Percentiles rank a stretch among this genome's conserved stretches.
These are phyloP conservation scores for Danio albolineatus DNA, from an alignment of 2,797 vertebrate genomes.

Conservation along the genomic window DNA sequence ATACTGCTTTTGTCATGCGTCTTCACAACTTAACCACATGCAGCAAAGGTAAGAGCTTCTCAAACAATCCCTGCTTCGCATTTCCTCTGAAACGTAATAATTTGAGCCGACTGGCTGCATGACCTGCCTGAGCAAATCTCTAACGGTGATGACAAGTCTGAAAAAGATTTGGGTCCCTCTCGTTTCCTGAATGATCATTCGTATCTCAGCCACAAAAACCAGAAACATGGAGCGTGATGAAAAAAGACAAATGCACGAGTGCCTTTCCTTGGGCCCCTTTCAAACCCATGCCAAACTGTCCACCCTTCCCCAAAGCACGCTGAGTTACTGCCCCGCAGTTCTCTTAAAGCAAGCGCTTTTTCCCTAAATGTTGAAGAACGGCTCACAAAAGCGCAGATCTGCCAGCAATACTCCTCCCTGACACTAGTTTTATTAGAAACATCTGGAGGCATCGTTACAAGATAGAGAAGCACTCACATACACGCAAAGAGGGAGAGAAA, in stretches of 20 bases:
- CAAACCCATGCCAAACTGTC: slow-evolving; percentile 46
- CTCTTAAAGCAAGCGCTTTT: slow-evolving; percentile 25
- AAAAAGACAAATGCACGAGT: slow-evolving; percentile 49
- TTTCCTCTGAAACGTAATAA: slow-evolving; percentile 30
- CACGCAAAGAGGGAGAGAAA: neutral
- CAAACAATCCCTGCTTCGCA: slow-evolving; percentile 32
- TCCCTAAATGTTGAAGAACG: slow-evolving; percentile 34
- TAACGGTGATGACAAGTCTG: slow-evolving; percentile 40
- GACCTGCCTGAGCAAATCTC: slow-evolving; percentile 45
- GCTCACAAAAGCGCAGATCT: slow-evolving; percentile 35
- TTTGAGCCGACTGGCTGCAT: slow-evolving; percentile 38
- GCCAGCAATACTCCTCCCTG: slow-evolving; percentile 49
- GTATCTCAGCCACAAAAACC: slow-evolving; percentile 33
- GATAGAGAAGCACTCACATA: neutral
- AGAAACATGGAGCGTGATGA: slow-evolving; percentile 45
- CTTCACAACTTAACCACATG: slow-evolving; percentile 5
- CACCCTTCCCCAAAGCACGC: slow-evolving; percentile 20
- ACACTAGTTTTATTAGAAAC: slow-evolving; percentile 54
- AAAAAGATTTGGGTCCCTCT: slow-evolving; percentile 33
- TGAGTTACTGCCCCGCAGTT: slow-evolving; percentile 46
- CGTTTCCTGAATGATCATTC: slow-evolving; percentile 47
- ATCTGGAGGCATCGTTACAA: slow-evolving; percentile 47
- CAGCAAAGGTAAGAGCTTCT: slow-evolving; percentile 3
- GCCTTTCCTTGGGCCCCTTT: slow-evolving; percentile 44
- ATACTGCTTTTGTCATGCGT: neutral